Evolutionary conservation across 1,140 invertebrate genomes (phyloP).

Genomic region (Diplogasteroides magnus): DNA sequence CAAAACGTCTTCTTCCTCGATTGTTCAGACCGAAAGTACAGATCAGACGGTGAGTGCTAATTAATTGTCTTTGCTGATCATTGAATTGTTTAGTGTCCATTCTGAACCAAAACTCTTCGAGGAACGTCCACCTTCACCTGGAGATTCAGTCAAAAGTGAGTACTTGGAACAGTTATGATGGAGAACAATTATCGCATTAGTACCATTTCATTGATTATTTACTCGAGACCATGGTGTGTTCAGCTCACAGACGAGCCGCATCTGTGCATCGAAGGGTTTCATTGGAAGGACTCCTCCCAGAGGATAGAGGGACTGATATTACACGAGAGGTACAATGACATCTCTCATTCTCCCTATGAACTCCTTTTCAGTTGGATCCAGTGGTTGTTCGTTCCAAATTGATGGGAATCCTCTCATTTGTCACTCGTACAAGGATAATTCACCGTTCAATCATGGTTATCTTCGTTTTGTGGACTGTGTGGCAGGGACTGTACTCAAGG

Average conservation of each 20-base stretch:
- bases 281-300: too few relatives aligned
- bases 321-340: too few relatives aligned
- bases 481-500: conserved; percentile 21
- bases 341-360: background rate
- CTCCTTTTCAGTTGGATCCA: background rate
- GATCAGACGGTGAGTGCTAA: too few relatives aligned
- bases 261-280: background rate
- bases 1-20: conserved; percentile 33
- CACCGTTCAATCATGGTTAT: conserved; percentile 28
- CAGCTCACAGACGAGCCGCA: background rate
- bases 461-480: conserved; percentile 38
- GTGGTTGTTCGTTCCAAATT: background rate
- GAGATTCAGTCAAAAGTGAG: background rate
- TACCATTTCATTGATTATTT: too few relatives aligned
- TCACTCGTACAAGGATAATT: conserved; percentile 24
- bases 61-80: too few relatives aligned
- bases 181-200: background rate
- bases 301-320: too few relatives aligned
- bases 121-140: background rate
- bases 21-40: conserved; percentile 30
- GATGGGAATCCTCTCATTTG: conserved; percentile 20
- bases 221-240: too few relatives aligned
- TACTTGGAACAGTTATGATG: background rate
- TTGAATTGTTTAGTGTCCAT: background rate
- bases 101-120: background rate